Base-by-base conservation (phyloP, 2,113 vertebrate genomes). In the Burhinus bistriatus region DNA sequence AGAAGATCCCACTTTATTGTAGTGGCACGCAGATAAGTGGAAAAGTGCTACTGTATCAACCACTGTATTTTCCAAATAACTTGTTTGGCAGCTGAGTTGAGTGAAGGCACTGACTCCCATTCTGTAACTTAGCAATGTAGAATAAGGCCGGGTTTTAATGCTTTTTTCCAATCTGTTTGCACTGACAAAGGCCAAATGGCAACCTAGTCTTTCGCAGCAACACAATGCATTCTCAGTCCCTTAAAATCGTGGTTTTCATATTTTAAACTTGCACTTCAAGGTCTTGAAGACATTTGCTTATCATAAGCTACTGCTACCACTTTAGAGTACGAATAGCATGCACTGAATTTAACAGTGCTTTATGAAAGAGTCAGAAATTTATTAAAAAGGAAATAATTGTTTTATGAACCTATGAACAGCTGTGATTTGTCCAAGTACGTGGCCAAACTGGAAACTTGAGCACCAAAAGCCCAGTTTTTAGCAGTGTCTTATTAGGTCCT, bases 281-380 rank as follows among this genome's bases (percentile, higher is more conserved):
- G 9, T 17, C 27, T 9, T 45, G 15, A 70, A 49, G 45, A 32
- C 6, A 64, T 1, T 58, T 27, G 13, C 22, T 83, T 57, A 44
- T 30, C 12, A 45, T 8, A 58, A 71, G 15, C 14, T 40, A 32
- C 17, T 29, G 30, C 23, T 44, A 27, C 30, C 49, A 30, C 27
- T 84, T 57, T 5, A 23, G 14, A 55, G 16, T 1, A n/a, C 17
- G 23, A 51, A 9, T 1, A 0, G 29, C 0, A 0, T 4, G 27
- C 34, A 34, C 3, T 11, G 42, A 82, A 66, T 7, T 44, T 34
- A 66, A 57, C 15, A 25, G 9, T 3, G 23, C 34, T 81, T 84
- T 70, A 15, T 25, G 6, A 13, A 16, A 81, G 11, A 12, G 30
- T 17, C 11, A 58, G 19, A 64, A 13, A 6, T 23, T 14, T 15